phyloP scores from a whole-genome alignment of 2,888 invertebrate genomes.

The Oligia strigilis region DNA sequence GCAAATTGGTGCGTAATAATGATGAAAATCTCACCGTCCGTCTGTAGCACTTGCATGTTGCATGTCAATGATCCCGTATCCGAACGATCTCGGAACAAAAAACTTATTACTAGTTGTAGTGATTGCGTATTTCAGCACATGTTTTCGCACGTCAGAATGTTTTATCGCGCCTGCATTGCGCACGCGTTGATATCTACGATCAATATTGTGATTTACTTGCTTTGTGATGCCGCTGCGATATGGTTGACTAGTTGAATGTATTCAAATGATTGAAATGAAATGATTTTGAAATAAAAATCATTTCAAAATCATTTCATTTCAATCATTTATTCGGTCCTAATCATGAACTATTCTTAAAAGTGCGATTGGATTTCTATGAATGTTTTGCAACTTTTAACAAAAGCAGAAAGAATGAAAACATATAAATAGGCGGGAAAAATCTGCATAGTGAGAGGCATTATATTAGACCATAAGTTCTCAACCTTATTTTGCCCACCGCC shows the following conservation, averaged over 20 bases:
- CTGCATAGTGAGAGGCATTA: neutral
- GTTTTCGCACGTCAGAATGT: slow-evolving; percentile 33
- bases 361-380: neutral
- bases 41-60: slow-evolving; percentile 51
- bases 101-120: slow-evolving; percentile 35
- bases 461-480: neutral
- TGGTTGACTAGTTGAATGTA: slow-evolving; percentile 9
- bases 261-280: no score
- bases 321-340: no score
- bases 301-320: no score
- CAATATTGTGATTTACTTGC: slow-evolving; percentile 39
- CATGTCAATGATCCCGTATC: slow-evolving; percentile 62
- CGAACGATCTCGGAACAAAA: slow-evolving; percentile 50
- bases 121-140: slow-evolving; percentile 53
- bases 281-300: no score
- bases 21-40: slow-evolving; percentile 59
- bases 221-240: slow-evolving; percentile 33
- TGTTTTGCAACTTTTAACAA: neutral
- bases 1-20: slow-evolving; percentile 62
- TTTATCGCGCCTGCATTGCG: slow-evolving; percentile 36
- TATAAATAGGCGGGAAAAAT: neutral
- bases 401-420: neutral
- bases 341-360: slow-evolving; percentile 5
- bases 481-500: neutral
- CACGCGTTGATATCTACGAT: slow-evolving; percentile 49